A percentile compares a stretch with the other conserved stretches of the same genome.
Evolutionary conservation across 2,113 vertebrate genomes (phyloP).

Genomic region (Pogona vitticeps): DNA sequence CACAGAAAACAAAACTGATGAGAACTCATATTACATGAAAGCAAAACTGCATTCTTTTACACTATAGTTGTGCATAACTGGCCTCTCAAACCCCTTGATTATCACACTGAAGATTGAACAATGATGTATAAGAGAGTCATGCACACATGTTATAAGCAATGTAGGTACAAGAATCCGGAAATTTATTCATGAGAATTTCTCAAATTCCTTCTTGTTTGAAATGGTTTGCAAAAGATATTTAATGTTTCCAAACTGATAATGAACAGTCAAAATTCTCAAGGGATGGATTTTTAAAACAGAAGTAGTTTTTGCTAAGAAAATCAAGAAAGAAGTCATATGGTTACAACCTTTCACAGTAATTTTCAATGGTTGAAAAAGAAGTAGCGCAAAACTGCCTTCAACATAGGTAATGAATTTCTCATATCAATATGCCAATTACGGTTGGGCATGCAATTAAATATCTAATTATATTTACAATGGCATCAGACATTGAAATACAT

Average conservation of each 20-base stretch:
- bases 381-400: conserved; percentile 6
- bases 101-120: too few species aligned
- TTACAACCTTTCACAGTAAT: not conserved
- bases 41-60: not conserved
- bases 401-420: conserved; percentile 21
- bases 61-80: not conserved
- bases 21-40: not conserved
- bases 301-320: not conserved
- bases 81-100: too few species aligned
- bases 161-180: too few species aligned
- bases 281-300: too few species aligned
- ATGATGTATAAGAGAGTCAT: too few species aligned
- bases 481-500: not conserved
- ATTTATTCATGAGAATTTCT: too few species aligned
- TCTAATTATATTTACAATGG: conserved; percentile 22
- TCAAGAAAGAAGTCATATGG: not conserved
- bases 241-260: too few species aligned
- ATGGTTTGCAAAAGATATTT: too few species aligned
- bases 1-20: too few species aligned
- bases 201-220: too few species aligned
- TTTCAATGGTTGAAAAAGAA: not conserved
- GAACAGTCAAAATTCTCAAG: too few species aligned
- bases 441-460: not conserved
- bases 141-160: too few species aligned
- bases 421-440: conserved; percentile 11